A percentile compares a stretch with the other conserved stretches of the same genome.
Evolutionary conservation across 2,113 vertebrate genomes (phyloP).

Genomic region (Pycnonotus jocosus): DNA sequence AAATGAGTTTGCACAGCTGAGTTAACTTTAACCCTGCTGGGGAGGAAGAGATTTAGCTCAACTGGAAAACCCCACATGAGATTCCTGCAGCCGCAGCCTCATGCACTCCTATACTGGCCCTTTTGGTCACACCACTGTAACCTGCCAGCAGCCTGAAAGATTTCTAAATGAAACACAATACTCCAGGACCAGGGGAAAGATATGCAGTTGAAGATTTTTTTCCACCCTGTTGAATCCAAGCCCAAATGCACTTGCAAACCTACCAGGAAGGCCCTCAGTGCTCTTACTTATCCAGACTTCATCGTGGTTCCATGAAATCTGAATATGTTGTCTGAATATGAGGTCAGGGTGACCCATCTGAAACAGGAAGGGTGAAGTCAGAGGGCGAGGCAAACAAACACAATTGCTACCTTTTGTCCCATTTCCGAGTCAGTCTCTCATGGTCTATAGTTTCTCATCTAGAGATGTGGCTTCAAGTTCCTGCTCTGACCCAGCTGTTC

Average conservation of each 20-base stretch:
- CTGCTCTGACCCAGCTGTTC: background rate
- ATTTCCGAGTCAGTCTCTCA: background rate
- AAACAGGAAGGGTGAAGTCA: conserved; percentile 29
- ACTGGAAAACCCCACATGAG: background rate
- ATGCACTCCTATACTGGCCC: no score
- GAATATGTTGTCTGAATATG: background rate
- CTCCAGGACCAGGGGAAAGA: background rate
- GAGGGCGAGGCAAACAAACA: conserved; percentile 18
- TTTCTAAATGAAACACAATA: background rate
- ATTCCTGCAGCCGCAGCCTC: background rate
- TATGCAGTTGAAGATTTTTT: background rate
- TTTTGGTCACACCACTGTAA: background rate
- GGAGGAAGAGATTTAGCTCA: background rate
- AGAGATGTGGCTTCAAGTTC: background rate
- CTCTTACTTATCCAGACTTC: background rate
- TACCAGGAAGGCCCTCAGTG: background rate
- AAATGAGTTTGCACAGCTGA: conserved; percentile 51
- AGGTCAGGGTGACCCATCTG: background rate
- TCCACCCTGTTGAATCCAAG: background rate
- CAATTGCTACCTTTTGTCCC: conserved; percentile 17
- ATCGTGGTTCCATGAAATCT: background rate
- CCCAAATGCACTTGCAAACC: background rate
- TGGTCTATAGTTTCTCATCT: background rate
- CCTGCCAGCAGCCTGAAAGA: background rate
- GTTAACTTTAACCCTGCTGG: background rate